Base-by-base conservation (phyloP, 2,113 vertebrate species). In the Zosterops borbonicus region DNA sequence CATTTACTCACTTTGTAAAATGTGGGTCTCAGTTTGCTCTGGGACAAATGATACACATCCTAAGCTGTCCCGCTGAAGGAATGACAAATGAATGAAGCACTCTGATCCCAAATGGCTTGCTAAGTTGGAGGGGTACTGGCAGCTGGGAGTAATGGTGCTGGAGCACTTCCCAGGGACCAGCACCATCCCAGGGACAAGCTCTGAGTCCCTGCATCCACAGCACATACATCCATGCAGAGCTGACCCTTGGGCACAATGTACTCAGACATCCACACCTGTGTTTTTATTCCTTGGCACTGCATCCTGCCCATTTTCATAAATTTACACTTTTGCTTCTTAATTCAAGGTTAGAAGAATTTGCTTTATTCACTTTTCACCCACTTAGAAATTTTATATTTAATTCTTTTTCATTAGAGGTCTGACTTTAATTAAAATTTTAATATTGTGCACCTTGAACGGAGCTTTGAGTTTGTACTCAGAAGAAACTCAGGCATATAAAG, bases 171-270 rank as follows among this genome's bases (percentile, higher is more conserved):
- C 28, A 37, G 49, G 47, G 28, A 76, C 35, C 42, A 79, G n/a
- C 28, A 22, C 19, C 41, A 16, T n/a, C 21, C 15, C 35, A 56
- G 44, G 63, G 39, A 64, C 18, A 33, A 60, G 17, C 22, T 41
- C 5, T 0, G 1, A 39, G 14, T 42, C 33, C 65, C 65, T 4
- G 3, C 18, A 47, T 21, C 31, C 3, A 1, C 41, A 86, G 67
- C 67, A 62, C 11, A 12, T 8, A 4, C 5, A 4, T 17, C 28
- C 35, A 5, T 17, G 33, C 22, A 80, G 59, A 78, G 9, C 18
- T 56, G 44, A 33, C 20, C 24, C 37, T 39, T 0, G 2, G 60
- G 29, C n/a, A 28, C 0, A 13, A 33, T 12, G 16, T 7, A 7
- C 15, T 35, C 37, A 68, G 27, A 29, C 28, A 89, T 3, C 23